Base-by-base conservation (phyloP, 2,113 vertebrate genomes). In the Leucosticte australis region DNA sequence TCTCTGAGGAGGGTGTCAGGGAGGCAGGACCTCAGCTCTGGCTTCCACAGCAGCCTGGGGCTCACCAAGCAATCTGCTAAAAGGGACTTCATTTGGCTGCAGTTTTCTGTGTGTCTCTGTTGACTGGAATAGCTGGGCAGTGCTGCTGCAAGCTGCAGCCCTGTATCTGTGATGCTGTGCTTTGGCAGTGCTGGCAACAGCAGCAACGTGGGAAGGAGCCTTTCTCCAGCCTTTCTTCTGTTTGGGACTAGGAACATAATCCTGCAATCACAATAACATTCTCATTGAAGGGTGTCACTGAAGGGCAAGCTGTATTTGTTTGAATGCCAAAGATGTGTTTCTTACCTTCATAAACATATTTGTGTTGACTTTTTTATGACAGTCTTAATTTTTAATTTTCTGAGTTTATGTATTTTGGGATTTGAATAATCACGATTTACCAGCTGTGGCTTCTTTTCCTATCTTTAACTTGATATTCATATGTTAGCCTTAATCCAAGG, bases 31-130 rank as follows among this genome's bases (percentile, higher is more conserved):
- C 30, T 63, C 39, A 56, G 26, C 39, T 80, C 62, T 52, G 59
- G 15, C 63, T 80, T 67, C 28, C 33, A 2, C 20, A 39, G 15
- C 41, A 60, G 44, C 52, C 39, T 26, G 37, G 52, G 37, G 10
- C 44, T 78, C 70, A 18, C 27, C 53, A 44, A 3, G 26, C 37
- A 15, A 3, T 37, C 83, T 44, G 55, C 63, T 33, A 10, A 6
- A 6, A 12, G 14, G 33, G 28, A 3, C 22, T 60, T 60, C 12
- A 7, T 44, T 37, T 2, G 6, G 44, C 63, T 76, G 44, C 62
- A 0, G 1, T 52, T 27, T 15, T 33, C 27, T 44, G 17, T 28
- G 7, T n/a, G 4, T 24, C 37, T 44, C 15, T 60, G 0, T 33
- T 27, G n/a, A 2, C 15, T 75, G 64, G n/a, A 77, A 15, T 42